Evolutionary conservation across 2,888 invertebrate species (phyloP).

Genomic region (Drosophila quinaria): DNA sequence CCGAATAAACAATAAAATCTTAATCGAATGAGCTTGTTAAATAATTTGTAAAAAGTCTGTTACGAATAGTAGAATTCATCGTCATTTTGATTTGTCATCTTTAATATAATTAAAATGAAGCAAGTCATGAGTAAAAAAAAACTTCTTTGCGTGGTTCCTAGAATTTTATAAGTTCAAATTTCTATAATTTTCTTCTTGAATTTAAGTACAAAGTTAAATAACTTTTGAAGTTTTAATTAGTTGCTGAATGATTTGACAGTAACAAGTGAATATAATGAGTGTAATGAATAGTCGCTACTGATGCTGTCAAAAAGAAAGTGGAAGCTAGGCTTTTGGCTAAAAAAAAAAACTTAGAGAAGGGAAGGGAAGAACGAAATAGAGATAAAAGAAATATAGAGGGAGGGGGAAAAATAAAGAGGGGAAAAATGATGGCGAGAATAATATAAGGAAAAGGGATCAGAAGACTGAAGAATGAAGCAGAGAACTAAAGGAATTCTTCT

Average conservation of each 20-base stretch:
- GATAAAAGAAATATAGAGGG: no score
- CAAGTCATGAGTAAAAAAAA: not conserved
- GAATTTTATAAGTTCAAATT: not conserved
- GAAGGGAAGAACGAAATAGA: no score
- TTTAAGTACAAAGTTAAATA: constrained; percentile 2
- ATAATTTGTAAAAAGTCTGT: not conserved
- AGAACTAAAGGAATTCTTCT: no score
- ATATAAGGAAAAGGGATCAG: no score
- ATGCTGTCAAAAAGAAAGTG: not conserved
- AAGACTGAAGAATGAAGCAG: no score
- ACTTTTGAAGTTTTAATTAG: constrained; percentile 18
- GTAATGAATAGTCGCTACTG: not conserved
- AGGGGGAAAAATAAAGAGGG: no score
- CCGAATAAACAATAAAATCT: not conserved
- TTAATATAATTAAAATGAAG: not conserved
- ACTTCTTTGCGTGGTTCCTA: not conserved
- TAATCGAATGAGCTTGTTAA: not conserved
- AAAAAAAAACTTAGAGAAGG: no score
- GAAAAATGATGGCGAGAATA: no score
- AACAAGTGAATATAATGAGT: constrained; percentile 4
- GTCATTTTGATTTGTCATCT: not conserved
- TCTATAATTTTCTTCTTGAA: not conserved
- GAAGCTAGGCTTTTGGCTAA: not conserved
- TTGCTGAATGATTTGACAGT: constrained; percentile 3
- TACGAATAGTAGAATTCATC: not conserved